These are phyloP conservation scores for Heliconius aoede DNA, from an alignment of 2,888 invertebrate species.

Conservation along the genomic window DNA sequence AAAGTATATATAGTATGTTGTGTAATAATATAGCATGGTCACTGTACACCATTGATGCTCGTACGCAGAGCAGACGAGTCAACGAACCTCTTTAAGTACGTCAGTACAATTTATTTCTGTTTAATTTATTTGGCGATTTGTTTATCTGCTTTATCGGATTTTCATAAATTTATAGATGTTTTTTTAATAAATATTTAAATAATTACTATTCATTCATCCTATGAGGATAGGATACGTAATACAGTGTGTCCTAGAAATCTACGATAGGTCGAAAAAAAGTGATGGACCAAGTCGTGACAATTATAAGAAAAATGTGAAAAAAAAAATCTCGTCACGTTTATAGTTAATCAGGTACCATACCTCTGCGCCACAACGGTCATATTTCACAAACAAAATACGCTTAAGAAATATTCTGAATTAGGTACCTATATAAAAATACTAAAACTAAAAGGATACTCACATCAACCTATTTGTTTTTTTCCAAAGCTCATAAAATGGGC, in stretches of 20 bases:
- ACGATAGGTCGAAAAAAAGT: too few species aligned
- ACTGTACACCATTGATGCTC: slow-evolving; percentile 38
- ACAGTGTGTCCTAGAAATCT: too few species aligned
- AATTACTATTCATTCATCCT: neutral
- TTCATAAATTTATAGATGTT: neutral
- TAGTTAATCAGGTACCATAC: too few species aligned
- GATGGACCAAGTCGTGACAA: too few species aligned
- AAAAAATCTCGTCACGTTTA: too few species aligned
- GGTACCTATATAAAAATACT: neutral
- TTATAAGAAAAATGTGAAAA: too few species aligned
- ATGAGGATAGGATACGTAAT: too few species aligned
- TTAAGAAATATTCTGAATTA: neutral
- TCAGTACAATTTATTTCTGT: slow-evolving; percentile 32
- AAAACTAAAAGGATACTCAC: slow-evolving; percentile 1
- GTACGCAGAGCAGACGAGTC: slow-evolving; percentile 37
- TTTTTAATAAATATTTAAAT: neutral
- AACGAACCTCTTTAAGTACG: slow-evolving; percentile 42
- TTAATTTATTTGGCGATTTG: slow-evolving; percentile 32
- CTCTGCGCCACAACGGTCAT: too few species aligned
- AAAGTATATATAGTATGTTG: too few species aligned
- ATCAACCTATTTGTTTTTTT: slow-evolving; percentile 32
- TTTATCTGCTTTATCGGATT: slow-evolving; percentile 21
- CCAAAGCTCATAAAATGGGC: slow-evolving; percentile 47
- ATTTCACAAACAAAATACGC: too few species aligned
- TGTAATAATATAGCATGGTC: neutral